Evolutionary conservation across 2,797 vertebrate genomes (phyloP).

Genomic region (Parauchenoglanis ngamensis): DNA sequence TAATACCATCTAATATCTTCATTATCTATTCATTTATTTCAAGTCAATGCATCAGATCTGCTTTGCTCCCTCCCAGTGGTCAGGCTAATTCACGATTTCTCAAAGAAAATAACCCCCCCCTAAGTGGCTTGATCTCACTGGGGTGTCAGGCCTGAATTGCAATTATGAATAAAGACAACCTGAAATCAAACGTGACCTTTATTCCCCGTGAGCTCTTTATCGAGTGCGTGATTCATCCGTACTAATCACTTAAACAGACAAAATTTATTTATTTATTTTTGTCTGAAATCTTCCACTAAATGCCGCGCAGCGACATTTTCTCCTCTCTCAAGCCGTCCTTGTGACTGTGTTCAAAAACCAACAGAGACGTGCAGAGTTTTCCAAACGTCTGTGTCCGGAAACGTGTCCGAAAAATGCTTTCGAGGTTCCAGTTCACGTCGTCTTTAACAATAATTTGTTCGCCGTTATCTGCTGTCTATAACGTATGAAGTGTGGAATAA

Average conservation of each 20-base stretch:
- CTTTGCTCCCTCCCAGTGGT: too few relatives aligned
- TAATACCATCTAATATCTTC: too few relatives aligned
- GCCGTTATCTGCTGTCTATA: background rate
- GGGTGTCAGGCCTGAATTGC: background rate
- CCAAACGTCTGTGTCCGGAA: background rate
- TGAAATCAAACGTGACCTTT: constrained; percentile 32
- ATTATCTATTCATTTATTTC: too few relatives aligned
- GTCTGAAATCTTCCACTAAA: background rate
- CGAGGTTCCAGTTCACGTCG: background rate
- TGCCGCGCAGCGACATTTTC: background rate
- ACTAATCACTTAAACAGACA: background rate
- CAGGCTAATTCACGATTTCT: too few relatives aligned
- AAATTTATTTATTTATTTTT: background rate
- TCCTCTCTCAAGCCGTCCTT: background rate
- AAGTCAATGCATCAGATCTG: too few relatives aligned
- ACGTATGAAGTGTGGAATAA: background rate
- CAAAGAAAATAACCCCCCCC: background rate
- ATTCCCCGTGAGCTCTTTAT: background rate
- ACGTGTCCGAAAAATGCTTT: background rate
- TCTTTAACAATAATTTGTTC: background rate
- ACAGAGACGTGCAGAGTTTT: background rate
- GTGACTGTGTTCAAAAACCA: too few relatives aligned
- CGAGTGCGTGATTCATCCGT: background rate
- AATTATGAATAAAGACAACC: constrained; percentile 1
- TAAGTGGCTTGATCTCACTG: background rate